A percentile compares a stretch with the other conserved stretches of the same genome.
Conservation (phyloP, 2,797 vertebrate genomes). For the Peromyscus nudipes region DNA sequence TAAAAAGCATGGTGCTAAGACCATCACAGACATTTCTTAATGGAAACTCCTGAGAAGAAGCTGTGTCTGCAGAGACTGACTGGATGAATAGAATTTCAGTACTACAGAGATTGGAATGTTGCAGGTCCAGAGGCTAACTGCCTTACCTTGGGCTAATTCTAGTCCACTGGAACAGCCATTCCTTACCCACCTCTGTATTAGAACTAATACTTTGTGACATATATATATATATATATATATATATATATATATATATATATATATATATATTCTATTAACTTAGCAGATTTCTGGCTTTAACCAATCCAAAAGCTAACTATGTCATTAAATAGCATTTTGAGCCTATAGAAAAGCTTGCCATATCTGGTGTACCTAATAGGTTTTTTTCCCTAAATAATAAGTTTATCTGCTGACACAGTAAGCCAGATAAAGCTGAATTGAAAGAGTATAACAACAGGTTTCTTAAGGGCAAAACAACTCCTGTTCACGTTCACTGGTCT, state of each 20-base stretch:
- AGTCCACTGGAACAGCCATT: not conserved
- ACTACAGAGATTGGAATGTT: not conserved
- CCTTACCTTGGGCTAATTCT: too few relatives aligned
- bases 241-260: too few relatives aligned
- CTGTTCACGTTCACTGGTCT: not conserved
- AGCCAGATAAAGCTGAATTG: not conserved
- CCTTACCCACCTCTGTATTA: not conserved
- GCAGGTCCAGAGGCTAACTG: not conserved
- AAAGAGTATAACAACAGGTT: not conserved
- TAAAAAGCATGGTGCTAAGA: not conserved
- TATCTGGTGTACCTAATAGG: not conserved
- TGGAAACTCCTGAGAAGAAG: not conserved
- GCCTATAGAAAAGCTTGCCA: not conserved
- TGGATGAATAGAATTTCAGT: not conserved
- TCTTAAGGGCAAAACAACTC: not conserved
- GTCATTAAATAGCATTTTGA: not conserved
- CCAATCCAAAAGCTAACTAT: not conserved
- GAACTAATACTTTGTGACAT: not conserved
- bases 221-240: not conserved
- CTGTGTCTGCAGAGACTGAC: not conserved
- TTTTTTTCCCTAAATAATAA: not conserved
- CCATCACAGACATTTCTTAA: not conserved
- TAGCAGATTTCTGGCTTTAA: not conserved
- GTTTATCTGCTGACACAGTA: not conserved
- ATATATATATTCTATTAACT: not conserved